These are phyloP conservation scores for Cinclus cinclus DNA, from an alignment of 2,113 vertebrate genomes.

Conservation along the genomic window DNA sequence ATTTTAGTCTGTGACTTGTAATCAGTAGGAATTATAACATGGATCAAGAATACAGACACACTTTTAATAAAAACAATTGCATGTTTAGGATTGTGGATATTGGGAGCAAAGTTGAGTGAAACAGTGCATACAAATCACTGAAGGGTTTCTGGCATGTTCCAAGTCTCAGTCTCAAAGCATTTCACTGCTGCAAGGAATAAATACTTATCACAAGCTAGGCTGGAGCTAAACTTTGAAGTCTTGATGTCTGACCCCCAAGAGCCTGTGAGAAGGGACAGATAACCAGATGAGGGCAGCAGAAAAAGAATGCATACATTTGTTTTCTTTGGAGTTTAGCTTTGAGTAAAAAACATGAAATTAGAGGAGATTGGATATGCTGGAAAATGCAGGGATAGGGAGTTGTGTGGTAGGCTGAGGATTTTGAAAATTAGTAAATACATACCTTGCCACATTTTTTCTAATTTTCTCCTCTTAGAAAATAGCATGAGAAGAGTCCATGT, in stretches of 20 bases:
- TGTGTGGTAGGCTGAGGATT: background rate
- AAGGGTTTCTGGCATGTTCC: background rate
- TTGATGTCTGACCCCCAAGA: background rate
- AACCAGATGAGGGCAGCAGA: background rate
- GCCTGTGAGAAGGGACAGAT: background rate
- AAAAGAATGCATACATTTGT: background rate
- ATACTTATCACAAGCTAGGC: background rate
- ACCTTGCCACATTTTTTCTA: background rate
- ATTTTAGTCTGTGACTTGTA: background rate
- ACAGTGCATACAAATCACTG: background rate
- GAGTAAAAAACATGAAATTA: background rate
- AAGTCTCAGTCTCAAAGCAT: background rate
- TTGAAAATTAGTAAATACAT: background rate
- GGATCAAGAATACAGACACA: background rate
- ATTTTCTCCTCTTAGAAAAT: background rate
- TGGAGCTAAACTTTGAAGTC: background rate
- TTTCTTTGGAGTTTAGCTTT: background rate
- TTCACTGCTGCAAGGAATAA: background rate
- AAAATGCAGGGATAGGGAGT: background rate
- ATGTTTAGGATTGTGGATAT: background rate
- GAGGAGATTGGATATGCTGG: background rate
- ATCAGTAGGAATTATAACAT: background rate
- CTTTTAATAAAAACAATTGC: background rate
- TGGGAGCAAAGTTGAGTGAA: background rate
- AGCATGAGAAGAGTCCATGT: background rate